Percentiles rank a stretch among this genome's conserved stretches.
These are phyloP conservation scores for Sialia sialis DNA, from an alignment of 2,113 vertebrate genomes.

Conservation along the genomic window DNA sequence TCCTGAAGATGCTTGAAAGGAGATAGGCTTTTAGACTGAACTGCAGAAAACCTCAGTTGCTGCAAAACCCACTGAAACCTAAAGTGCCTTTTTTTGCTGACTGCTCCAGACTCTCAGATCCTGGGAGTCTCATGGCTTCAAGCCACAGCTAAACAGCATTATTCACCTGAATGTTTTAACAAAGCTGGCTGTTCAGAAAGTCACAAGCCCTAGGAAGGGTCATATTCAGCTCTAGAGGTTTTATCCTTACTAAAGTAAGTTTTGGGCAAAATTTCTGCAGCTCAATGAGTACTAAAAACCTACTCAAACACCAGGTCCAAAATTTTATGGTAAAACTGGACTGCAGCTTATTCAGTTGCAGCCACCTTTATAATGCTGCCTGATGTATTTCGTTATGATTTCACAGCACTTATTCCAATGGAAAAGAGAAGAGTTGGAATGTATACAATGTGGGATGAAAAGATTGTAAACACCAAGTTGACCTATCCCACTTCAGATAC, in stretches of 20 bases:
- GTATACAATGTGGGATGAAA: neutral
- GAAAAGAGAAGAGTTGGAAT: neutral
- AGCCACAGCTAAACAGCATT: neutral
- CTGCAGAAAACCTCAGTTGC: neutral
- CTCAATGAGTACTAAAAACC: neutral
- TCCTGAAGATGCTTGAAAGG: neutral
- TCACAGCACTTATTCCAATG: neutral
- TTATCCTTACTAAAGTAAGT: neutral
- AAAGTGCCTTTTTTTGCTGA: neutral
- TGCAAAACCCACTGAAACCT: neutral
- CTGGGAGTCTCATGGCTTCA: neutral
- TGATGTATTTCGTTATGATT: neutral
- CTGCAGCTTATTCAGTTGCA: neutral
- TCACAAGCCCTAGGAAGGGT: neutral
- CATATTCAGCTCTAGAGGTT: neutral
- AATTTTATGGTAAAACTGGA: neutral
- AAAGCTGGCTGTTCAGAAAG: neutral
- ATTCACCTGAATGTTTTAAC: neutral
- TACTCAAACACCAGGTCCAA: fast-evolving
- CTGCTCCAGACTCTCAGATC: neutral
- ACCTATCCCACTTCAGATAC: neutral
- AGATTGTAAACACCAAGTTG: neutral
- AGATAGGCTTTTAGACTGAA: neutral
- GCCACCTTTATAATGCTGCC: neutral
- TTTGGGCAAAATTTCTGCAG: neutral